A percentile compares a stretch with the other conserved stretches of the same genome.
Evolutionary conservation across 2,113 vertebrate genomes (phyloP).

Genomic region (Engraulis encrasicolus): DNA sequence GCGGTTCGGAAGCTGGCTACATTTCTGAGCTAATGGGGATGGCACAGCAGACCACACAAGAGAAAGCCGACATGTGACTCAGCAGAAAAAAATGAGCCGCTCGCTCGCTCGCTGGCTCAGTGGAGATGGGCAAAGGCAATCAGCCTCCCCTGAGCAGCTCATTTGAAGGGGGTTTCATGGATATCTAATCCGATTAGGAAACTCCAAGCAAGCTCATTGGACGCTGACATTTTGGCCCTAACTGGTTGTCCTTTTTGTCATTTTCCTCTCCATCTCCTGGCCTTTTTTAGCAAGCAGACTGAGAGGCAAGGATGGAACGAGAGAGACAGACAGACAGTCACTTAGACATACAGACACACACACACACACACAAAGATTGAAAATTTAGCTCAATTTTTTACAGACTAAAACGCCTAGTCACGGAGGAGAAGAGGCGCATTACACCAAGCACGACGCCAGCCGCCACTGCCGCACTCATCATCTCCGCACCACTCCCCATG

Average conservation of each 20-base stretch:
- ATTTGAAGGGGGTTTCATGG: slow-evolving; percentile 65
- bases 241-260: slow-evolving; percentile 9
- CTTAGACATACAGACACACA: neutral
- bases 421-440: neutral
- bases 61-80: neutral
- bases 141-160: slow-evolving; percentile 58
- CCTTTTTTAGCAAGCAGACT: no score
- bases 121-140: slow-evolving; percentile 53
- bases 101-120: no score
- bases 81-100: no score
- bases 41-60: no score
- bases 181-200: slow-evolving; percentile 70
- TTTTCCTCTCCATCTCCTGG: no score
- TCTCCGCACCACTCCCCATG: slow-evolving; percentile 5
- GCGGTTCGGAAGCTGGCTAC: no score
- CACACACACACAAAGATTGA: neutral
- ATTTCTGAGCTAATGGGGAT: no score
- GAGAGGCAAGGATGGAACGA: slow-evolving; percentile 14
- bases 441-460: no score
- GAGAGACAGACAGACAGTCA: slow-evolving; percentile 37
- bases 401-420: no score
- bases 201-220: slow-evolving; percentile 56
- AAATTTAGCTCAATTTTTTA: no score
- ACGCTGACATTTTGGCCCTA: slow-evolving; percentile 57
- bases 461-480: no score